A percentile compares a stretch with the other conserved stretches of the same genome.
These are phyloP conservation scores for Zapus hudsonius DNA, from an alignment of 2,113 vertebrate genomes.

Conservation along the genomic window DNA sequence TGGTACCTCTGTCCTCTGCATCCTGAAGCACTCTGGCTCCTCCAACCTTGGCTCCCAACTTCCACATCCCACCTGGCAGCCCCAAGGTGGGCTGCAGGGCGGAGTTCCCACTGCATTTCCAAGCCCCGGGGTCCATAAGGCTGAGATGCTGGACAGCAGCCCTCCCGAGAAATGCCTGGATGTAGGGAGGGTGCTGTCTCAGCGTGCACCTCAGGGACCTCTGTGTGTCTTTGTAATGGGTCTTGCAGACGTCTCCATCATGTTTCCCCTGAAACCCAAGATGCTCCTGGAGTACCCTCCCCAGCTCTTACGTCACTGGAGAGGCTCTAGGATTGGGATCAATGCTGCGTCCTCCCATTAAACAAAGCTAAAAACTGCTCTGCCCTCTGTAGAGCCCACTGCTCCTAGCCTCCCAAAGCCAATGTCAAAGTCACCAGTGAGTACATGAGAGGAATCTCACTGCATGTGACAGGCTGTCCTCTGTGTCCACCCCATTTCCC, in stretches of 20 bases:
- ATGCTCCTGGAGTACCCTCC: not conserved
- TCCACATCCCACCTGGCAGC: not conserved
- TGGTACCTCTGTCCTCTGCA: too few relatives aligned
- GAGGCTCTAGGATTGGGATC: not conserved
- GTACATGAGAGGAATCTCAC: not conserved
- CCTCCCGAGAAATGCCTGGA: not conserved
- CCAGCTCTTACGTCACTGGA: slow-evolving; percentile 24
- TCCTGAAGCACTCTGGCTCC: not conserved
- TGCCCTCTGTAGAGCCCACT: not conserved
- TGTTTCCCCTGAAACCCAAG: not conserved
- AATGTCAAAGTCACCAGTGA: not conserved
- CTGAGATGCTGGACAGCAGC: not conserved
- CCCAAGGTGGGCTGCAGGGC: not conserved
- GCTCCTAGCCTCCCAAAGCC: not conserved
- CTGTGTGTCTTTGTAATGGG: rapidly evolving
- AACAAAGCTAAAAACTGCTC: not conserved
- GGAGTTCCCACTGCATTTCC: not conserved
- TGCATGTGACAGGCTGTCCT: not conserved
- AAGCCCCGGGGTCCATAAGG: not conserved
- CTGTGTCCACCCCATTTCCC: not conserved
- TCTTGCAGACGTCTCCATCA: not conserved
- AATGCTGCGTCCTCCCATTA: not conserved
- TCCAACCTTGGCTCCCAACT: not conserved
- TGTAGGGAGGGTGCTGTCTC: not conserved
- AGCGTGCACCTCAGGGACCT: not conserved